Percentiles rank a stretch among this genome's conserved stretches.
phyloP scores from a whole-genome alignment of 1,140 invertebrate species.

The Alviniconcha marisindica region DNA sequence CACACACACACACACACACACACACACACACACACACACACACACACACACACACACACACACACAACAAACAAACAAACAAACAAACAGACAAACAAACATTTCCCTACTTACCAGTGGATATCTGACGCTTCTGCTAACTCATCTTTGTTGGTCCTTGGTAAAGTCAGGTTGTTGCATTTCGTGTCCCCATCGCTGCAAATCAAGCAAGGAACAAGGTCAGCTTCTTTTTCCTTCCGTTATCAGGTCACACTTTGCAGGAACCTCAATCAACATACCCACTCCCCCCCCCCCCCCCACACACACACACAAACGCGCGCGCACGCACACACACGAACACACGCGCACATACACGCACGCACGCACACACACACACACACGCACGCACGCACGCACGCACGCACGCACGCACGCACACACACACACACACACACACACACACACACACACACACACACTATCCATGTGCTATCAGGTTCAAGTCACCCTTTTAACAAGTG shows the following conservation, averaged over 20 bases:
- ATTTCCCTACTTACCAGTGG: constrained; percentile 1
- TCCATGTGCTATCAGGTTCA: too few species aligned
- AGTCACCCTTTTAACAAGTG: too few species aligned
- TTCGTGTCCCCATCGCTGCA: background rate
- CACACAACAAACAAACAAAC: background rate
- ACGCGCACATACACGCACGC: background rate
- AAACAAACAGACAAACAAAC: background rate
- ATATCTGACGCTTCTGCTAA: constrained; percentile 13
- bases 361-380: constrained; percentile 19
- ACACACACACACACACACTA: background rate
- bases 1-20: background rate
- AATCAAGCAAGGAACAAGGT: too few species aligned
- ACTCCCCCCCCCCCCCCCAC: background rate
- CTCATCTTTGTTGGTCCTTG: constrained; percentile 15
- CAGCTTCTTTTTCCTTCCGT: too few species aligned
- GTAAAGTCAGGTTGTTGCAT: constrained; percentile 17
- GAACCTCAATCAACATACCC: background rate
- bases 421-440: background rate
- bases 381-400: background rate
- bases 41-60: background rate
- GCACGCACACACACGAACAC: background rate
- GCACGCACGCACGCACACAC: background rate
- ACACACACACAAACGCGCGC: background rate
- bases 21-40: constrained; percentile 9
- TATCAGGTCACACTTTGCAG: too few species aligned